Evolutionary conservation across 2,797 vertebrate genomes (phyloP).

Genomic region (Glossophaga mutica): DNA sequence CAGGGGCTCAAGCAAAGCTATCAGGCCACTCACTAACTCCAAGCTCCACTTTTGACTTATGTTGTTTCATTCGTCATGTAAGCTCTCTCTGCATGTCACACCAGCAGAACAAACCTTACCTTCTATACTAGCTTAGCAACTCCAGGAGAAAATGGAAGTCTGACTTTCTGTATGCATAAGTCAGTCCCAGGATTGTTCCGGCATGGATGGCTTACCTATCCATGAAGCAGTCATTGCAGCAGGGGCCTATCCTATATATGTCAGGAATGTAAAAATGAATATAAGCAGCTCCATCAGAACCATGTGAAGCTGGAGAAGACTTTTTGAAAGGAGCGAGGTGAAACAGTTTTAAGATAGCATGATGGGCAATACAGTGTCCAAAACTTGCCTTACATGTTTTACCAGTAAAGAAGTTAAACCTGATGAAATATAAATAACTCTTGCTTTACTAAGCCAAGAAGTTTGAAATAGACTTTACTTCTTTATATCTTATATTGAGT

Average conservation of each 20-base stretch:
- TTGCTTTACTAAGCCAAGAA: neutral
- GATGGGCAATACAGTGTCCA: neutral
- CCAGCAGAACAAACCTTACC: neutral
- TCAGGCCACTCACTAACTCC: neutral
- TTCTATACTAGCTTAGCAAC: neutral
- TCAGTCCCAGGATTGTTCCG: neutral
- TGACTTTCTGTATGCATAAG: neutral
- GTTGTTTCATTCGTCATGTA: neutral
- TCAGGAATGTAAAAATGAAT: too few relatives aligned
- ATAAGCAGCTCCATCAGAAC: neutral
- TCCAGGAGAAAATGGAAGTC: neutral
- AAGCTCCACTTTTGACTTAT: neutral
- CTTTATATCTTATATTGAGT: neutral
- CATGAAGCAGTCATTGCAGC: neutral
- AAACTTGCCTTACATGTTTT: neutral
- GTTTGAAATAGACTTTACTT: neutral
- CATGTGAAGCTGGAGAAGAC: neutral
- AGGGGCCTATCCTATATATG: neutral
- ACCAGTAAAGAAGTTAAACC: neutral
- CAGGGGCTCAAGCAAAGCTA: neutral
- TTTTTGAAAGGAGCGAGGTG: neutral
- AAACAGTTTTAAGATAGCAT: neutral
- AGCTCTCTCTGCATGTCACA: neutral
- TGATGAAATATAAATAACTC: neutral
- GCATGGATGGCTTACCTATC: neutral